A percentile compares a stretch with the other conserved stretches of the same genome.
phyloP scores from a whole-genome alignment of 2,888 invertebrate species.

The Eupithecia subumbrata region DNA sequence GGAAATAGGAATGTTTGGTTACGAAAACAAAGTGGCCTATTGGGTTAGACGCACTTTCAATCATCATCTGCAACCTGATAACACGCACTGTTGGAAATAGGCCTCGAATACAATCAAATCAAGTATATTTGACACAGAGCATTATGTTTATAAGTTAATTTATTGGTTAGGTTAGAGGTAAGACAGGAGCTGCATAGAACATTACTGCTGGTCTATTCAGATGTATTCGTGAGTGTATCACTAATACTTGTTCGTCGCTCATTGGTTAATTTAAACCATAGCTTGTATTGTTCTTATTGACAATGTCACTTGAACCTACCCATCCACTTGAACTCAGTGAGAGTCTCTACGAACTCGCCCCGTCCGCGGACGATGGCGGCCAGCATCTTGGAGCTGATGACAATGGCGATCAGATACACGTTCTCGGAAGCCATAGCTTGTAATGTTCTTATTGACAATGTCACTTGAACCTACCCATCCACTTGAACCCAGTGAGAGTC shows the following conservation, averaged over 20 bases:
- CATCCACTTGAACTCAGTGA: constrained; percentile 98
- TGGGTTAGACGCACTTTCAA: neutral
- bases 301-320: constrained; percentile 76
- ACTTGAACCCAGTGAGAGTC: constrained; percentile 97
- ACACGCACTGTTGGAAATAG: no score
- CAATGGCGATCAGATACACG: constrained; percentile 94
- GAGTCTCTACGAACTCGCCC: constrained; percentile 92
- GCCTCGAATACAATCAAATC: no score
- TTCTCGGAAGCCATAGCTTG: constrained; percentile 73
- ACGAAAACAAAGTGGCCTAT: neutral
- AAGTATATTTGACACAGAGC: neutral
- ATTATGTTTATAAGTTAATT: no score
- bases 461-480: constrained; percentile 89
- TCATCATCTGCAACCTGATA: neutral
- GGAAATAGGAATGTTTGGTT: neutral
- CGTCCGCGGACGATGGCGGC: constrained; percentile 90
- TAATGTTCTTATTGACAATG: neutral
- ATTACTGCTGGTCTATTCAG: no score
- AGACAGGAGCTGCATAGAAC: no score
- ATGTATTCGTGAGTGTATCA: no score
- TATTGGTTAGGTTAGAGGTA: no score
- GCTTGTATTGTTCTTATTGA: neutral
- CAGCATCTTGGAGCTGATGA: constrained; percentile 98
- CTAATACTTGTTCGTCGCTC: no score
- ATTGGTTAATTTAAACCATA: constrained; percentile 45